Evolutionary conservation across 2,797 vertebrate species (phyloP).

Genomic region (Peromyscus eremicus): DNA sequence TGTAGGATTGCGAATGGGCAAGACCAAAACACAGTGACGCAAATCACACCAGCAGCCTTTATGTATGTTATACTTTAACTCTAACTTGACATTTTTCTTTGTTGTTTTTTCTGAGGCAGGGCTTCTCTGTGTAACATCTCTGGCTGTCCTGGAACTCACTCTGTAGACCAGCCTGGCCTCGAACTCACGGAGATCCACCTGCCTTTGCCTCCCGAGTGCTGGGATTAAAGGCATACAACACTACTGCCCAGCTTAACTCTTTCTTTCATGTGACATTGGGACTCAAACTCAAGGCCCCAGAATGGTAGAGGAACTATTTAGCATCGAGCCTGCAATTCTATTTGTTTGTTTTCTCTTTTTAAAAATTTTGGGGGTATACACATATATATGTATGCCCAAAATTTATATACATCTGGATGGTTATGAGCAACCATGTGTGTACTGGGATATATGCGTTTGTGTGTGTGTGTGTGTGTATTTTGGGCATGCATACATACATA

Average conservation of each 20-base stretch:
- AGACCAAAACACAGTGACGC: neutral
- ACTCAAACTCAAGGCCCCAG: neutral
- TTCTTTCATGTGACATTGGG: neutral
- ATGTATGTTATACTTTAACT: neutral
- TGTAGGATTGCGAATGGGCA: neutral
- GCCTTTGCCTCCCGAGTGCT: neutral
- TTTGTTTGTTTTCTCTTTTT: neutral
- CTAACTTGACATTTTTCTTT: too few relatives aligned
- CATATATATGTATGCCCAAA: too few relatives aligned
- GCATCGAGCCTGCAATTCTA: neutral
- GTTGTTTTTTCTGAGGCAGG: neutral
- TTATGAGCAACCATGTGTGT: too few relatives aligned
- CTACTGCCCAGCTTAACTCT: neutral
- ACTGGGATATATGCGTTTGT: too few relatives aligned
- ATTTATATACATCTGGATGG: too few relatives aligned
- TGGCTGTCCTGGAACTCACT: neutral
- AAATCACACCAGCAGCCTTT: neutral
- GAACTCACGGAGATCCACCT: neutral
- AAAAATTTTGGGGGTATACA: neutral
- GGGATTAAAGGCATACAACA: neutral
- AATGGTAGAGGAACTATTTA: too few relatives aligned
- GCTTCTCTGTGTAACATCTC: neutral
- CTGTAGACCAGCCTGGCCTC: neutral
- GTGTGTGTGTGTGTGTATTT: neutral
- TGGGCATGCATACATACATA: too few relatives aligned